These are phyloP conservation scores for Orestias chungarensis DNA, from an alignment of 2,797 vertebrate genomes.

Conservation along the genomic window DNA sequence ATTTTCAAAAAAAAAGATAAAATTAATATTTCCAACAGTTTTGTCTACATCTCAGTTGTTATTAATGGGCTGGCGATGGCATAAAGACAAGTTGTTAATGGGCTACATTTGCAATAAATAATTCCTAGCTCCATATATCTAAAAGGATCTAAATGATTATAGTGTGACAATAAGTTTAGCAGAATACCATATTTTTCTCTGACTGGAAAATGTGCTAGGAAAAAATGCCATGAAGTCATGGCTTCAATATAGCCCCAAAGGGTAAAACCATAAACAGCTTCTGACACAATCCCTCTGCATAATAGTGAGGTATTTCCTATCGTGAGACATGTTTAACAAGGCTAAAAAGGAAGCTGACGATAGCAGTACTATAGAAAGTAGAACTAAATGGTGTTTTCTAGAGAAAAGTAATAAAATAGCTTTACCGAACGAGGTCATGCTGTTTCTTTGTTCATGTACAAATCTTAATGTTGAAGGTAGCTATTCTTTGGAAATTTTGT, in stretches of 20 bases:
- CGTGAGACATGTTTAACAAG: slow-evolving; percentile 51
- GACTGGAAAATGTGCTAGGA: slow-evolving; percentile 9
- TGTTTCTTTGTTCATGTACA: slow-evolving; percentile 19
- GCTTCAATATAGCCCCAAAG: slow-evolving; percentile 39
- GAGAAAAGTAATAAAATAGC: slow-evolving; percentile 34
- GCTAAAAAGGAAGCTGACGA: slow-evolving; percentile 38
- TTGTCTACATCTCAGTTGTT: too few relatives aligned
- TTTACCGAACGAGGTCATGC: slow-evolving; percentile 30
- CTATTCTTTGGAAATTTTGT: slow-evolving; percentile 35
- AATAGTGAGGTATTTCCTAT: slow-evolving; percentile 56
- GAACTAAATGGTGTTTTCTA: slow-evolving; percentile 20
- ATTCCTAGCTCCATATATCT: slow-evolving; percentile 46
- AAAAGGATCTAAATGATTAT: slow-evolving; percentile 18
- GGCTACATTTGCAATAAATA: slow-evolving; percentile 33
- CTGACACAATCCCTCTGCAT: slow-evolving; percentile 49
- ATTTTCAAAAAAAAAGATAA: too few relatives aligned
- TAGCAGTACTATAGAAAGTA: slow-evolving; percentile 22
- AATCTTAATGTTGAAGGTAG: slow-evolving; percentile 32
- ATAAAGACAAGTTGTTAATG: slow-evolving; percentile 10
- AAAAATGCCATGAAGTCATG: slow-evolving; percentile 39
- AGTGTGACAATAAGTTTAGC: slow-evolving; percentile 65
- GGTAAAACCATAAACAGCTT: slow-evolving; percentile 45
- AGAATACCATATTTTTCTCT: slow-evolving; percentile 36
- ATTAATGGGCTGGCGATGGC: not conserved
- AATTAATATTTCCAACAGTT: too few relatives aligned